Conservation (phyloP, 1,140 invertebrate genomes). For the Piezodorus guildinii region DNA sequence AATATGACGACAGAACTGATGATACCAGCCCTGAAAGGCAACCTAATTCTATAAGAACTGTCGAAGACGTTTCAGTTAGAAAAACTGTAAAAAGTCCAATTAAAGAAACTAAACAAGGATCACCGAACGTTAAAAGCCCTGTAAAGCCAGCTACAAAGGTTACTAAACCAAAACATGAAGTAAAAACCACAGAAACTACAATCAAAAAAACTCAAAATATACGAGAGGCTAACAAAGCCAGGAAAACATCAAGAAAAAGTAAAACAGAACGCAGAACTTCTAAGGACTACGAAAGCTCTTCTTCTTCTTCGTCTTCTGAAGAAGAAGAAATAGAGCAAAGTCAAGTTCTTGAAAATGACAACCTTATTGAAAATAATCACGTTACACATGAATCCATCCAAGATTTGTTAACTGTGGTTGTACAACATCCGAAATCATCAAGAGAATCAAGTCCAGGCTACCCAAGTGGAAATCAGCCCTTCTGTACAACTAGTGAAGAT, state of each 20-base stretch:
- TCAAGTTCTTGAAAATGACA: constrained; percentile 2
- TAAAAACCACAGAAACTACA: neutral
- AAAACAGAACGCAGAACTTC: neutral
- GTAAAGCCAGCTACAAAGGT: neutral
- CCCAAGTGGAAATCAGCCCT: constrained; percentile 15
- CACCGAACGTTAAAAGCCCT: neutral
- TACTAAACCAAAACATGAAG: neutral
- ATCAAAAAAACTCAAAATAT: constrained; percentile 18
- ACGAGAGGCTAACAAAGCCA: constrained; percentile 9
- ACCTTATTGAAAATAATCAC: neutral
- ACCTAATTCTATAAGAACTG: neutral
- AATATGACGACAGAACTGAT: constrained; percentile 23
- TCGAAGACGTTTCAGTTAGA: neutral
- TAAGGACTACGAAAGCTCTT: constrained; percentile 4
- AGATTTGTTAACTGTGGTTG: constrained; percentile 41
- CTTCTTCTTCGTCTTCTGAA: constrained; percentile 25
- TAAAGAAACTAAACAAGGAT: neutral
- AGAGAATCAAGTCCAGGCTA: constrained; percentile 48
- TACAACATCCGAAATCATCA: constrained; percentile 56
- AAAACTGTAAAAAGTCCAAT: too few relatives aligned
- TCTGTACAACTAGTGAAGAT: constrained; percentile 40
- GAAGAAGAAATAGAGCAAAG: constrained; percentile 22
- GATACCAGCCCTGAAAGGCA: neutral
- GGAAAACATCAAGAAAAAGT: neutral
- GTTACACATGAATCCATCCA: constrained; percentile 28